Percentiles rank a stretch among this genome's conserved stretches.
These are phyloP conservation scores for Microcebus murinus DNA, from an alignment of 2,113 vertebrate genomes.

Conservation along the genomic window DNA sequence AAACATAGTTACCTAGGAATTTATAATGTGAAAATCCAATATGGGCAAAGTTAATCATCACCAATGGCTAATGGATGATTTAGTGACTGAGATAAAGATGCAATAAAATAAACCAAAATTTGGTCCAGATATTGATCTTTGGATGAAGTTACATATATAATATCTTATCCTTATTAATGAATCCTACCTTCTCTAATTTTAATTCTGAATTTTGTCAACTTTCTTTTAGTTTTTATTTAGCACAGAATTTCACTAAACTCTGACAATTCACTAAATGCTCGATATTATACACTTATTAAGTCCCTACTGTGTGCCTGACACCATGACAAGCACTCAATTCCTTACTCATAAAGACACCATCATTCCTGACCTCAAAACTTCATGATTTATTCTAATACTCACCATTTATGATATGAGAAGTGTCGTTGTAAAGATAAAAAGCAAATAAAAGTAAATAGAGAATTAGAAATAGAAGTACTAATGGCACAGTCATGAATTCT, in stretches of 20 bases:
- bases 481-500: neutral
- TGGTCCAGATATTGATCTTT: neutral
- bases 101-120: neutral
- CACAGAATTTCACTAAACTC: neutral
- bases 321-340: rapidly evolving
- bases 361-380: neutral
- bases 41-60: neutral
- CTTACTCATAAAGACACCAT: neutral
- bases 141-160: neutral
- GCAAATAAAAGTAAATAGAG: neutral
- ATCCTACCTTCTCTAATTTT: neutral
- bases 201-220: neutral
- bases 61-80: neutral
- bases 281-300: neutral
- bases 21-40: neutral
- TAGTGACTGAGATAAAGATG: neutral
- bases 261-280: neutral
- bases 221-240: neutral
- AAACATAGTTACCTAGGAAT: neutral
- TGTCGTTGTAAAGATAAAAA: neutral
- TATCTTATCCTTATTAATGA: neutral
- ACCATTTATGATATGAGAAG: neutral
- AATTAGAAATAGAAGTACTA: neutral
- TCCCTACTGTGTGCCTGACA: neutral
- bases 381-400: neutral